Evolutionary conservation across 2,797 vertebrate genomes (phyloP).

Genomic region (Acipenser ruthenus): DNA sequence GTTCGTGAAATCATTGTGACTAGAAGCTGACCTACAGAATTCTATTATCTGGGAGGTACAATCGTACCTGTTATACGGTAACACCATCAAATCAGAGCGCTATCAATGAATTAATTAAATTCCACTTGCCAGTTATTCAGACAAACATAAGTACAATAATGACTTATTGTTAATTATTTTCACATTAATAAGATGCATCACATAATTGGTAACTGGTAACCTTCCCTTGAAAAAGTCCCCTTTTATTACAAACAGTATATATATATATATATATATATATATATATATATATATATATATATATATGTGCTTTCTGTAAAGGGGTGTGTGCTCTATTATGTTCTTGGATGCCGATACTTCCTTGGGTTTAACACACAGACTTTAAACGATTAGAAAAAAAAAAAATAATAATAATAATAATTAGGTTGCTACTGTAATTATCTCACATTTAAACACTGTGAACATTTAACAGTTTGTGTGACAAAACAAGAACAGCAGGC

Average conservation of each 20-base stretch:
- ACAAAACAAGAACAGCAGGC: constrained; percentile 46
- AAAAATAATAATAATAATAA: constrained; percentile 18
- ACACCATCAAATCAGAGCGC: no score
- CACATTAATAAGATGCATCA: no score
- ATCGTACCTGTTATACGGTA: no score
- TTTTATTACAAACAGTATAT: constrained; percentile 12
- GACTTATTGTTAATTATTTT: no score
- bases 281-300: neutral
- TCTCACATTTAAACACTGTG: constrained; percentile 51
- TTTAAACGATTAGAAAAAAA: constrained; percentile 34
- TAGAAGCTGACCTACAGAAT: constrained; percentile 15
- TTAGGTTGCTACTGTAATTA: constrained; percentile 69
- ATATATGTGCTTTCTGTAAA: neutral
- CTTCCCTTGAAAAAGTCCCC: constrained; percentile 7
- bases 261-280: neutral
- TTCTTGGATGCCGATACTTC: constrained; percentile 46
- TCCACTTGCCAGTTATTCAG: no score
- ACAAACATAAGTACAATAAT: no score
- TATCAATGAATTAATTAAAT: no score
- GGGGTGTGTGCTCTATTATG: constrained; percentile 52
- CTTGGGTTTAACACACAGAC: constrained; percentile 51
- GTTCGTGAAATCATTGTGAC: neutral
- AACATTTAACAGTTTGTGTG: constrained; percentile 67
- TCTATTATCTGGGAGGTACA: constrained; percentile 10
- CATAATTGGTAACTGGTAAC: no score